Evolutionary conservation across 2,113 vertebrate genomes (phyloP), one percentile per base, ranked within the genome.

Genomic region (Tautogolabrus adspersus): DNA sequence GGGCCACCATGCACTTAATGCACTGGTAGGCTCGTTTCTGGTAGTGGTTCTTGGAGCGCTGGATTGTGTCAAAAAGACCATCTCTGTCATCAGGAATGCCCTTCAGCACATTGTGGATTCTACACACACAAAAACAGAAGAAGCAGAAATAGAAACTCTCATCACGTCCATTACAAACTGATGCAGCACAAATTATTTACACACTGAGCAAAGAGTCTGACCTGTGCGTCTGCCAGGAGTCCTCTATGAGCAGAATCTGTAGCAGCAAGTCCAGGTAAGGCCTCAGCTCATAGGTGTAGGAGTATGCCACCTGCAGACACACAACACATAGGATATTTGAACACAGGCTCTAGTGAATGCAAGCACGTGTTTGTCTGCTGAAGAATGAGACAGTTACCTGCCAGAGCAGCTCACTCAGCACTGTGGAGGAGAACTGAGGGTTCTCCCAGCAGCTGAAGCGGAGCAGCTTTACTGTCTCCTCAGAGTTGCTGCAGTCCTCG

Each of bases 371-470:
- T 7, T 18, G 6, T 8, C 15, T 49, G 47, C 16, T 49, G n/a
- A 66, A 21, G 10, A 11, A 26, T 10, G 1, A 3, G 69, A 18
- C 1, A 18, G 87, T 95, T 90, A 99, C 98, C 98, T 99, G 98
- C 98, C 98, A 99, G 81, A 99, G 97, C 64, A 99, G 96, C 91
- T 99, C 98, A 91, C 97, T 97, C 77, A 99, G 97, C 87, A 99
- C 98, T 79, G 97, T 99, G 86, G 98, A 99, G 83, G 98, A 99
- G 76, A 99, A 99, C 92, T 98, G 97, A 71, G 98, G 98, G 93
- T 99, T 99, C 87, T 99, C 98, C 98, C 98, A 99, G 93, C 98
- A 99, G 94, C 98, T 98, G 94, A 99, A 99, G 79, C 98, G 96
- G 91, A 99, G 96, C 75, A 99, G 88, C 89, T 99, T 99, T 89